Base-by-base conservation (phyloP, 1,140 invertebrate genomes). In the Drosophila orosa region DNA sequence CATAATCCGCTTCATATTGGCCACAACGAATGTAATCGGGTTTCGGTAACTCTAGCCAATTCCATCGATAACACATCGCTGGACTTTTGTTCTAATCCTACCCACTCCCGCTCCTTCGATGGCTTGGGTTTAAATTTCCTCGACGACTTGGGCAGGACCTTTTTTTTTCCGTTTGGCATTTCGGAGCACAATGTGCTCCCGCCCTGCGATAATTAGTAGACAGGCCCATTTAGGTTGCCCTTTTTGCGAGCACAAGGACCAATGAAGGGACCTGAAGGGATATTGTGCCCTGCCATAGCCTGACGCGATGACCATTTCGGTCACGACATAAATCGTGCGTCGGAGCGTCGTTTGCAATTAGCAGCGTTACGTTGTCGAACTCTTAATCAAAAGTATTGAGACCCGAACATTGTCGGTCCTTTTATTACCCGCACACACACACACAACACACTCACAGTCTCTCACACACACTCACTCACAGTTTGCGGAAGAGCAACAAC, bases 341-440 rank as follows among this genome's bases (percentile, higher is more conserved):
- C 44, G 31, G 74, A 83, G 75, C 83, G 83, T 86, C 83, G 84
- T 89, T 89, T 80, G 83, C 83, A 87, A 87, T 87, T 87, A 87
- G 83, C 84, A 89, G 84, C 59, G 63, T 57, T 76, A 73, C 76
- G 63, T 84, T 83, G 80, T 84, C 80, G 84, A 87, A 87, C 84
- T 89, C 83, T 87, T 87, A 87, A 83, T 87, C 83, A 87, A 87
- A 89, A 83, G 83, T 86, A 86, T 86, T 87, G 83, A 69, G 79
- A 74, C 63, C 84, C 81, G 40, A 83, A 74, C 63, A 68, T 60
- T 82, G 61, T 83, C 13, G 74, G 61, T 75, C 42, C 83, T 62
- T 87, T 82, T 87, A 87, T 86, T 71, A 76, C 33, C 27, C 63
- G 66, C 59, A 74, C 66, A 24, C 59, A 39, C 24, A 67, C 27